Evolutionary conservation across 2,113 vertebrate genomes (phyloP).

Genomic region (Odocoileus virginianus): DNA sequence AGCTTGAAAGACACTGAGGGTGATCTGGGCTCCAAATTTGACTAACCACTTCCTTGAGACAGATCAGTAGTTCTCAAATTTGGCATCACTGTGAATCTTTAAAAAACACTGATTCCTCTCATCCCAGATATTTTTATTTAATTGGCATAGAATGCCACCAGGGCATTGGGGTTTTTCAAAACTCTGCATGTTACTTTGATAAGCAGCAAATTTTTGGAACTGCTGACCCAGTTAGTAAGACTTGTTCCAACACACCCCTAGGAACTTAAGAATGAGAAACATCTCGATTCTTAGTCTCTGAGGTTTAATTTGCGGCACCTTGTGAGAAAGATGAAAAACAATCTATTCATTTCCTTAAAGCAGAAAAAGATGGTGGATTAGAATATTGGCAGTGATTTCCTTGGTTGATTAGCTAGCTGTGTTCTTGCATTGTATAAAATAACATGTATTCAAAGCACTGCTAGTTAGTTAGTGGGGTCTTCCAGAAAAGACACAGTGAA

Average conservation of each 20-base stretch:
- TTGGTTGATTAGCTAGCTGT: background rate
- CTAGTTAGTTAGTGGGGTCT: background rate
- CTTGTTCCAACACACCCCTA: background rate
- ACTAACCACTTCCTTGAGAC: background rate
- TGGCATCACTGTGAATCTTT: background rate
- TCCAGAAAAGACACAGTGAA: background rate
- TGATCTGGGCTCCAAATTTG: background rate
- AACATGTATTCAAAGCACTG: background rate
- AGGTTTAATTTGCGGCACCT: background rate
- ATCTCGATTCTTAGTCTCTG: background rate
- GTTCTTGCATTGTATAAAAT: background rate
- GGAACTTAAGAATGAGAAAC: background rate
- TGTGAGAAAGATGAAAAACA: background rate
- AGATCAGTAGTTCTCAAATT: background rate
- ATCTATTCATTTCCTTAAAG: background rate
- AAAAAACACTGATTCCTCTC: background rate
- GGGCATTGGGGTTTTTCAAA: background rate
- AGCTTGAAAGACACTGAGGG: background rate
- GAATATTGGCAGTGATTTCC: background rate
- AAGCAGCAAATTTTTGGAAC: background rate
- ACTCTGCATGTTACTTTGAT: background rate
- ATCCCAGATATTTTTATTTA: background rate
- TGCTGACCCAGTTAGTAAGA: background rate
- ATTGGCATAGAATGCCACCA: background rate
- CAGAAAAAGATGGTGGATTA: background rate